A percentile compares a stretch with the other conserved stretches of the same genome.
phyloP scores from a whole-genome alignment of 2,888 invertebrate genomes.

The Elmis aenea region DNA sequence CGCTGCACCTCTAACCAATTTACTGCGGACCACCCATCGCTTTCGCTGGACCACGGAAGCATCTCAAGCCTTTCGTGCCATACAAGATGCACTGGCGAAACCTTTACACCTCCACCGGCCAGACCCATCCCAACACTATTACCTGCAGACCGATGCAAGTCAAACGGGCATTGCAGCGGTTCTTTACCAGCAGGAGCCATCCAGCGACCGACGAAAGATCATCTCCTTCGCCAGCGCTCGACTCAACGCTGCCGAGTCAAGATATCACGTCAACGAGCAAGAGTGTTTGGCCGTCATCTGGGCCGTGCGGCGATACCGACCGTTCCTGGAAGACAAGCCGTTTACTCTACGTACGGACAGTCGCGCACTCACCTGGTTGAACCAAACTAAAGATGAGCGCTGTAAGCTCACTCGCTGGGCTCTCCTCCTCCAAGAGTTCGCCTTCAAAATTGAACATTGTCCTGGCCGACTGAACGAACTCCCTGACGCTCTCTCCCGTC shows the following conservation, averaged over 20 bases:
- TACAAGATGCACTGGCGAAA: conserved; percentile 5
- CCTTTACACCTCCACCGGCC: conserved; percentile 17
- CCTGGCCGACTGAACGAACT: too few relatives aligned
- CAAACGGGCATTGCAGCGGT: too few relatives aligned
- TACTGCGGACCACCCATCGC: too few relatives aligned
- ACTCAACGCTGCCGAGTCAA: conserved; percentile 14
- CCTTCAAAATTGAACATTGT: too few relatives aligned
- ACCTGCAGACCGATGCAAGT: conserved; percentile 24
- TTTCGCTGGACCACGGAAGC: conserved; percentile 14
- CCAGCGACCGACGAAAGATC: conserved; percentile 12
- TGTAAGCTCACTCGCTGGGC: conserved; percentile 18
- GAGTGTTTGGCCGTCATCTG: too few relatives aligned
- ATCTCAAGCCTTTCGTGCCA: conserved; percentile 12
- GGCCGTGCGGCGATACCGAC: too few relatives aligned
- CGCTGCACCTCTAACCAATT: conserved; percentile 24
- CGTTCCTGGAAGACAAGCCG: too few relatives aligned
- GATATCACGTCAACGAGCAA: too few relatives aligned
- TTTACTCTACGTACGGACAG: too few relatives aligned
- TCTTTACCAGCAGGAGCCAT: conserved; percentile 24
- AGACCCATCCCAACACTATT: conserved; percentile 11
- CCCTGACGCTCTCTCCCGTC: too few relatives aligned
- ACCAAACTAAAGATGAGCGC: conserved; percentile 11
- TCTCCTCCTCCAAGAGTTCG: conserved; percentile 17
- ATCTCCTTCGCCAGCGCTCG: too few relatives aligned
- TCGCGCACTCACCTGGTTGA: too few relatives aligned